Percentiles rank a stretch among this genome's conserved stretches.
Evolutionary conservation across 2,113 vertebrate genomes (phyloP).

Genomic region (Strix aluco): DNA sequence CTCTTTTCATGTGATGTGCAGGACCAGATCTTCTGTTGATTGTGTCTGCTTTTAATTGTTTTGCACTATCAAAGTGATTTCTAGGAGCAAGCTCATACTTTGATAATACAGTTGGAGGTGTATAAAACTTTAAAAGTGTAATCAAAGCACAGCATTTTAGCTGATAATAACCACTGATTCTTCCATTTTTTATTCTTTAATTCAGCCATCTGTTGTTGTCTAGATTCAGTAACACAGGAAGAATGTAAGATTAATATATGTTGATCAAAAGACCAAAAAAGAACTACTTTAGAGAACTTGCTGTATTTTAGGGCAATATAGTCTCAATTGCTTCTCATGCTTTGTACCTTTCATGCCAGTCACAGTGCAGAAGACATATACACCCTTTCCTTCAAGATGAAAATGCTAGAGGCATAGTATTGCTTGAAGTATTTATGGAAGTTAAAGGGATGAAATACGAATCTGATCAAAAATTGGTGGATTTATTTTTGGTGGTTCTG

Average conservation of each 20-base stretch:
- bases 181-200: background rate
- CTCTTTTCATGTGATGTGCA: background rate
- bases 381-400: background rate
- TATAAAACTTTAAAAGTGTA: background rate
- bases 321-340: background rate
- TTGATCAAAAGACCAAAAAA: background rate
- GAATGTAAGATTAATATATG: background rate
- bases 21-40: background rate
- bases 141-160: background rate
- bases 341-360: background rate
- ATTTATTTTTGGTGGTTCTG: background rate
- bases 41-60: background rate
- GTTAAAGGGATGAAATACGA: background rate
- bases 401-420: background rate
- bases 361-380: background rate
- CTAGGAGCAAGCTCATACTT: background rate
- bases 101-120: background rate
- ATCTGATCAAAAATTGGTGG: background rate
- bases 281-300: background rate
- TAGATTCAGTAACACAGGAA: background rate
- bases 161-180: background rate
- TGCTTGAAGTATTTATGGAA: background rate
- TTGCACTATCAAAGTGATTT: background rate
- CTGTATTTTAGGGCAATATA: background rate
- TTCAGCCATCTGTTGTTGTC: constrained; percentile 7